These are phyloP conservation scores for Cheiracanthium punctorium DNA, from an alignment of 2,888 invertebrate genomes.

Conservation along the genomic window DNA sequence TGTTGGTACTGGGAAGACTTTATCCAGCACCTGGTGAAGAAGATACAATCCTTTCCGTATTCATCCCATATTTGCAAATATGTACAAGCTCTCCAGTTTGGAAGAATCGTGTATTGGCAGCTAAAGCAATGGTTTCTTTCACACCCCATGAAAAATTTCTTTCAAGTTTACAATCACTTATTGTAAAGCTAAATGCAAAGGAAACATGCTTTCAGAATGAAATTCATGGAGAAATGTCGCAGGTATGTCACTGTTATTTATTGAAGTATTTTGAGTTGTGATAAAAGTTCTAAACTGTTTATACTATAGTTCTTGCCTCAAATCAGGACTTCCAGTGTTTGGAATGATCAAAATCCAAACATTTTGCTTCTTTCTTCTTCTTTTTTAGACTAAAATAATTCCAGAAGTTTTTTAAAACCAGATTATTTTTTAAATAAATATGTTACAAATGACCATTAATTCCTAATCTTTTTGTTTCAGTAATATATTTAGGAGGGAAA, in stretches of 20 bases:
- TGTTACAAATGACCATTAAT: too few relatives aligned
- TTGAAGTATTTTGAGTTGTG: background rate
- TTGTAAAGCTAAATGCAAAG: conserved; percentile 16
- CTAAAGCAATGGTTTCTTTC: conserved; percentile 82
- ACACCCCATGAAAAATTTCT: conserved; percentile 77
- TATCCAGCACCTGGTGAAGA: conserved; percentile 86
- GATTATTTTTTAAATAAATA: too few relatives aligned
- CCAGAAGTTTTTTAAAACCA: too few relatives aligned
- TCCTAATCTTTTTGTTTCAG: too few relatives aligned
- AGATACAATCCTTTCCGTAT: conserved; percentile 82
- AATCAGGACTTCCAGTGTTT: too few relatives aligned
- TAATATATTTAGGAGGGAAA: too few relatives aligned
- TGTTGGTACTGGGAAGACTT: conserved; percentile 86
- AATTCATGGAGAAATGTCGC: conserved; percentile 61
- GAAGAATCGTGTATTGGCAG: conserved; percentile 84
- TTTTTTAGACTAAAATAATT: too few relatives aligned
- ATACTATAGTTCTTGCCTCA: too few relatives aligned
- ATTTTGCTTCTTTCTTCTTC: too few relatives aligned
- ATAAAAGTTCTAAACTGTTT: background rate
- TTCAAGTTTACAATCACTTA: conserved; percentile 68
- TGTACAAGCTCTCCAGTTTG: conserved; percentile 83
- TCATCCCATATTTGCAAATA: conserved; percentile 81
- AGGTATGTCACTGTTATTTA: too few relatives aligned
- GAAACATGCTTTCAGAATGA: conserved; percentile 4
- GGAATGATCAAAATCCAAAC: too few relatives aligned